Percentiles rank a stretch among this genome's conserved stretches.
Conservation (phyloP, 2,113 vertebrate species). For the Anarhynchus alexandrinus region DNA sequence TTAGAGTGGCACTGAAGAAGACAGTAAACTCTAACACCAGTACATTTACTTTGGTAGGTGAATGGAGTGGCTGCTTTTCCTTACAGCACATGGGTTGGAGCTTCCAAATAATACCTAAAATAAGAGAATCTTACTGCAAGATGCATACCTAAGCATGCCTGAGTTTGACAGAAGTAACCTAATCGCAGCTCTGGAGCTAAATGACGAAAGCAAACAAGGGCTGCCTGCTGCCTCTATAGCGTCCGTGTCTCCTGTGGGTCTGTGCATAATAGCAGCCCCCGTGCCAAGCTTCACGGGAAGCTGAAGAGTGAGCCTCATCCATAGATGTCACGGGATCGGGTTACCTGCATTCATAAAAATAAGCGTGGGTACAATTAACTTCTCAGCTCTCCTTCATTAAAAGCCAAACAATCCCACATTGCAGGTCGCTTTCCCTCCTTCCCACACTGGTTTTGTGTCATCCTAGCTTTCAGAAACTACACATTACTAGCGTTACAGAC, state of each 20-base stretch:
- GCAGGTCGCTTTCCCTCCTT: constrained; percentile 4
- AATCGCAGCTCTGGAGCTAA: not conserved
- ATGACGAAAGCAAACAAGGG: not conserved
- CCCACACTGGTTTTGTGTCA: constrained; percentile 12
- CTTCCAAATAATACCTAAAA: not conserved
- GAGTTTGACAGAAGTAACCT: not conserved
- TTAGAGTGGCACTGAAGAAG: not conserved
- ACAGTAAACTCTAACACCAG: not conserved
- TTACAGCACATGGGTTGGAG: not conserved
- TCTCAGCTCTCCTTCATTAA: constrained; percentile 7
- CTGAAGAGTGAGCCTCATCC: not conserved
- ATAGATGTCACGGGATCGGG: not conserved
- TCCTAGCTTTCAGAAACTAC: not conserved
- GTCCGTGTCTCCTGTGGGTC: not conserved
- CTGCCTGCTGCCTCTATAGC: not conserved
- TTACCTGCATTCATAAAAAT: constrained; percentile 17
- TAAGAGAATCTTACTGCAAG: not conserved
- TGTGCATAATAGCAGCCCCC: not conserved
- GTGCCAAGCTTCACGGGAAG: constrained; percentile 5
- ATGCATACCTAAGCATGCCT: not conserved
- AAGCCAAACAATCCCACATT: not conserved
- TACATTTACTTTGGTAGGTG: not conserved
- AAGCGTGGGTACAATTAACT: not conserved
- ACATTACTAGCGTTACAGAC: not conserved
- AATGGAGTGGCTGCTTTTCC: not conserved